A percentile compares a stretch with the other conserved stretches of the same genome.
Conservation (phyloP, 1,140 invertebrate genomes). For the Phymorhynchus buccinoides region DNA sequence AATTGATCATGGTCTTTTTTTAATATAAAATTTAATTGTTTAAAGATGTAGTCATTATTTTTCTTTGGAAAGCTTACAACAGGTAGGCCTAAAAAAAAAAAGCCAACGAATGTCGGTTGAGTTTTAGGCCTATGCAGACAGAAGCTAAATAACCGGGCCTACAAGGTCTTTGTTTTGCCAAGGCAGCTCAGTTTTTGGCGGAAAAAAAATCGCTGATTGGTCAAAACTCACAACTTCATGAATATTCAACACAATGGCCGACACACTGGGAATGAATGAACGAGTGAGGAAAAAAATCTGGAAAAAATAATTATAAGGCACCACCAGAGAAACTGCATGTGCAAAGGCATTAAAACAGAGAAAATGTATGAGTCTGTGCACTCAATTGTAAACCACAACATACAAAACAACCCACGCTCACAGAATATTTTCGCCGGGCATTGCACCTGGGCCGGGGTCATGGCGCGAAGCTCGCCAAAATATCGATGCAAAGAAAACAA, state of each 20-base stretch:
- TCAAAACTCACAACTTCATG: neutral
- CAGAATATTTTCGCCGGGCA: constrained; percentile 11
- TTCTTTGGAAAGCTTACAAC: too few relatives aligned
- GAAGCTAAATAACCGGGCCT: neutral
- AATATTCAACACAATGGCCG: constrained; percentile 15
- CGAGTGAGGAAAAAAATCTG: neutral
- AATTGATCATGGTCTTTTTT: too few relatives aligned
- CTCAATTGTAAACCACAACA: neutral
- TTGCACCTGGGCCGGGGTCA: constrained; percentile 13
- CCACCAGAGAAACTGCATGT: neutral
- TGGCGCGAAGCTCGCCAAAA: neutral
- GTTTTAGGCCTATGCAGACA: neutral
- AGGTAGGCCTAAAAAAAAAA: too few relatives aligned
- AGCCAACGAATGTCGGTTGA: neutral
- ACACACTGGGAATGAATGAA: neutral
- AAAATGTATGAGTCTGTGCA: neutral
- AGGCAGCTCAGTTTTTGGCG: constrained; percentile 6
- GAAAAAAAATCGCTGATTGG: constrained; percentile 26
- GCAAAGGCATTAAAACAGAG: neutral
- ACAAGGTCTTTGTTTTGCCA: too few relatives aligned
- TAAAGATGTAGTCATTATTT: too few relatives aligned
- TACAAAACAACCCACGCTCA: neutral
- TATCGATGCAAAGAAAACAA: constrained; percentile 4
- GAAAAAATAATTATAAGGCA: neutral
- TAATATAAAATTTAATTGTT: too few relatives aligned